Evolutionary conservation across 2,113 vertebrate species (phyloP), one percentile per base, ranked within the genome.

Genomic region (Martes martes): DNA sequence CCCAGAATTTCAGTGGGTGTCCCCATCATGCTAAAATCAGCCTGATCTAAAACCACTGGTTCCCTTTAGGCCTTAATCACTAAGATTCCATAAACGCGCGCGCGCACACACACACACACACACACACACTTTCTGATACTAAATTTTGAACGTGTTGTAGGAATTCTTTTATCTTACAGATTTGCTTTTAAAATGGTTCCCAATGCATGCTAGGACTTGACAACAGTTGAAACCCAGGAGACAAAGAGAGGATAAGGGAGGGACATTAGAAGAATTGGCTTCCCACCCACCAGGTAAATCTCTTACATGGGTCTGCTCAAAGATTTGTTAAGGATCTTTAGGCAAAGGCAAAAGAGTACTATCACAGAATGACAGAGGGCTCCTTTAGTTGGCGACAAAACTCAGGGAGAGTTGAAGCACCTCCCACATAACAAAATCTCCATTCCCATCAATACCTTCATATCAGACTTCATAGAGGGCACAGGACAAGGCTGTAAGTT

Each of bases 151-250:
- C 6, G n/a, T 76, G 45, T 78, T 78, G 36, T 79, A 24, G 52
- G 6, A 52, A 89, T 85, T 83, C n/a, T 89, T 93, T 73, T 36
- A 42, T 57, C 33, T 84, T 7, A 6, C 52, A 93, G 15, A 82
- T 91, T 96, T 94, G 28, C 33, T 89, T 93, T 95, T 67, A 96
- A 91, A 69, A 19, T 69, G 33, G 23, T 78, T 67, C 78, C 63
- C 47, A 83, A n/a, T 74, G 5, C 23, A 67, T 13, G 9, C 23
- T 69, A 5, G 21, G 4, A 59, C 95, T 7, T 94, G 57, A 91
- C 26, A 91, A 67, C 6, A 71, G 13, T n/a, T 81, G 45, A 83
- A 87, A 36, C 15, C 28, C 18, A 91, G 42, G 33, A 96, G 8
- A 92, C 63, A 81, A 91, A 74, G 47, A 74, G 5, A 21, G 24